Evolutionary conservation across 2,888 invertebrate genomes (phyloP).

Genomic region (Philereme vetulata): DNA sequence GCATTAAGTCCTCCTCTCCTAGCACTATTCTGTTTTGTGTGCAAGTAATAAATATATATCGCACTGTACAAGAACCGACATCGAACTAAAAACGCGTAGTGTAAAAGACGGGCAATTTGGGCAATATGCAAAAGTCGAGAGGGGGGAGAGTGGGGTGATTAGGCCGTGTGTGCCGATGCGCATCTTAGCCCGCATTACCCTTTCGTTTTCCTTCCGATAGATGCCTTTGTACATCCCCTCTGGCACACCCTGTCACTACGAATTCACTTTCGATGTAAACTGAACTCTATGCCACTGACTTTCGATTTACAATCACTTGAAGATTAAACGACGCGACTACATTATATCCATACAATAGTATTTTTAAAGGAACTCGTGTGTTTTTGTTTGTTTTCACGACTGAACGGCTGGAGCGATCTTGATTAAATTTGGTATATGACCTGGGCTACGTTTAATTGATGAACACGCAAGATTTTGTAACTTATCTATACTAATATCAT

Average conservation of each 20-base stretch:
- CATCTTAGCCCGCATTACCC: slow-evolving; percentile 84
- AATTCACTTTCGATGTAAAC: slow-evolving; percentile 12
- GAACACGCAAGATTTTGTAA: too few species aligned
- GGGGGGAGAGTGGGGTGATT: slow-evolving; percentile 70
- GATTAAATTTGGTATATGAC: too few species aligned
- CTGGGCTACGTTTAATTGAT: too few species aligned
- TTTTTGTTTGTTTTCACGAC: too few species aligned
- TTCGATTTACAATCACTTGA: background rate
- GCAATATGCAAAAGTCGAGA: slow-evolving; percentile 81
- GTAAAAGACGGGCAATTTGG: slow-evolving; percentile 76
- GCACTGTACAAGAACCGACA: slow-evolving; percentile 23
- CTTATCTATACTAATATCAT: too few species aligned
- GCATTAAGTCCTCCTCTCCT: too few species aligned
- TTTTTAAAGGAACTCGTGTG: too few species aligned
- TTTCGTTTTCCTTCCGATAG: slow-evolving; percentile 83
- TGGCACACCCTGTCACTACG: slow-evolving; percentile 7
- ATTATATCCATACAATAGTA: too few species aligned
- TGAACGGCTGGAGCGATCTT: too few species aligned
- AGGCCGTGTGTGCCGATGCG: slow-evolving; percentile 83
- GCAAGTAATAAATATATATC: too few species aligned
- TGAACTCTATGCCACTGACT: slow-evolving; percentile 8
- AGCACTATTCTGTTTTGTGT: too few species aligned
- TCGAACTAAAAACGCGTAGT: slow-evolving; percentile 53
- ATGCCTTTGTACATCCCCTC: slow-evolving; percentile 68
- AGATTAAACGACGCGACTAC: too few species aligned